A percentile compares a stretch with the other conserved stretches of the same genome.
These are phyloP conservation scores for Sigmodon hispidus DNA, from an alignment of 2,113 vertebrate genomes.

Conservation along the genomic window DNA sequence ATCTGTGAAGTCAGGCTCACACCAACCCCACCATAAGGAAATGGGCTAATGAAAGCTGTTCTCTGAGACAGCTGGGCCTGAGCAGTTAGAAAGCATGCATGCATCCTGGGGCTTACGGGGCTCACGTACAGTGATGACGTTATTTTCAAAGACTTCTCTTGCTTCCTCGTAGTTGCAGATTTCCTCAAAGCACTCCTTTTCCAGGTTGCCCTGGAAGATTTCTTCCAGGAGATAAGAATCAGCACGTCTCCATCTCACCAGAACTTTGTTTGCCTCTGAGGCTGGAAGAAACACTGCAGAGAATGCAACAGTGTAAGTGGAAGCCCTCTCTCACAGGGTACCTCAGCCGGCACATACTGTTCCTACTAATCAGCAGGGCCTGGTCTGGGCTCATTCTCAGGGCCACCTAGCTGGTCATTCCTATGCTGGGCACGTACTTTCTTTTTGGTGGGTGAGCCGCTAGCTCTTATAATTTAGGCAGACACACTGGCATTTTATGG, in stretches of 20 bases:
- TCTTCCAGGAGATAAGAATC: slow-evolving; percentile 89
- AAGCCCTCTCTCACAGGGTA: too few species aligned
- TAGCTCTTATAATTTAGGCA: neutral
- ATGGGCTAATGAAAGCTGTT: too few species aligned
- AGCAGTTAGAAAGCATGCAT: neutral
- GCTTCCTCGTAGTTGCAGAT: slow-evolving; percentile 91
- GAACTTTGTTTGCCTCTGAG: neutral
- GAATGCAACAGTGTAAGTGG: neutral
- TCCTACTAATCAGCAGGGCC: neutral
- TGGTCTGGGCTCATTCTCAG: neutral
- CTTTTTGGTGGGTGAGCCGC: neutral
- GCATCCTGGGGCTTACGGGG: neutral
- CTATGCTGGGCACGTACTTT: too few species aligned
- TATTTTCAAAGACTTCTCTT: slow-evolving; percentile 92
- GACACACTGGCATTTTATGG: neutral
- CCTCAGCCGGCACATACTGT: too few species aligned
- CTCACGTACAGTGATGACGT: slow-evolving; percentile 80
- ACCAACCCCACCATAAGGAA: neutral
- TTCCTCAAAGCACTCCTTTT: slow-evolving; percentile 94
- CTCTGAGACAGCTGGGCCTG: neutral
- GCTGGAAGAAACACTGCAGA: slow-evolving; percentile 85
- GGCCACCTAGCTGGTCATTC: too few species aligned
- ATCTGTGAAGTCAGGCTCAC: neutral
- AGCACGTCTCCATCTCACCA: neutral
- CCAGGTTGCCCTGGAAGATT: slow-evolving; percentile 90